phyloP scores from a whole-genome alignment of 2,113 vertebrate species.

The Ranitomeya variabilis region DNA sequence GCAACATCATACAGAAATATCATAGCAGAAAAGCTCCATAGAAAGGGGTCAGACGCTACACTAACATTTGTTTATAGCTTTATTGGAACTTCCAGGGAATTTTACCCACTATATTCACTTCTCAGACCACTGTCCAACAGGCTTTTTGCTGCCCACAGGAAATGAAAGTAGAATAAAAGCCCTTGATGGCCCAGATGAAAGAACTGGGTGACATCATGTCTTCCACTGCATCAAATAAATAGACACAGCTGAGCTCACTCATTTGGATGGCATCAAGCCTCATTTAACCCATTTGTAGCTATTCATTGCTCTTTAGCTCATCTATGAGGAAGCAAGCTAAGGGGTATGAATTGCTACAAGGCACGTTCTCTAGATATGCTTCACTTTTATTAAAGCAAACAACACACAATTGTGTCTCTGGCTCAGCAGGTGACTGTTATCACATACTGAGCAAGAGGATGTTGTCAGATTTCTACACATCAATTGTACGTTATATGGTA shows the following conservation, averaged over 20 bases:
- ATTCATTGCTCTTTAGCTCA: neutral
- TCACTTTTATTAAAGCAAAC: neutral
- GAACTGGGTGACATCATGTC: slow-evolving; percentile 63
- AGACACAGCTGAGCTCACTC: slow-evolving; percentile 65
- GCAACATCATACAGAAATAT: neutral
- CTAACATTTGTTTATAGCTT: slow-evolving; percentile 17
- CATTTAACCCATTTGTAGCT: slow-evolving; percentile 57
- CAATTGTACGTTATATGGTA: neutral
- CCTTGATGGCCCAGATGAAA: slow-evolving; percentile 63
- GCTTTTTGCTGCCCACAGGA: slow-evolving; percentile 63
- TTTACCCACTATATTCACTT: slow-evolving; percentile 58
- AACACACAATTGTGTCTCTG: neutral
- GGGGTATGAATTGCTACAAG: slow-evolving; percentile 9
- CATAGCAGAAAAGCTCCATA: slow-evolving; percentile 55
- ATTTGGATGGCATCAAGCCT: slow-evolving; percentile 51
- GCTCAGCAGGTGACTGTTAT: slow-evolving; percentile 1
- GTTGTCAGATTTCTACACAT: neutral
- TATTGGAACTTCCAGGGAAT: slow-evolving; percentile 31
- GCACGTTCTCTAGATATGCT: slow-evolving; percentile 24
- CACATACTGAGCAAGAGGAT: neutral
- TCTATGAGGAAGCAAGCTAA: neutral
- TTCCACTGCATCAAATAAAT: slow-evolving; percentile 65
- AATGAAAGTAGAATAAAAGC: slow-evolving; percentile 67
- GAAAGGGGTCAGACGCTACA: slow-evolving; percentile 60
- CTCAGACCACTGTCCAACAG: slow-evolving; percentile 58